Evolutionary conservation across 2,113 vertebrate species (phyloP).

Genomic region (Irena cyanogastra): DNA sequence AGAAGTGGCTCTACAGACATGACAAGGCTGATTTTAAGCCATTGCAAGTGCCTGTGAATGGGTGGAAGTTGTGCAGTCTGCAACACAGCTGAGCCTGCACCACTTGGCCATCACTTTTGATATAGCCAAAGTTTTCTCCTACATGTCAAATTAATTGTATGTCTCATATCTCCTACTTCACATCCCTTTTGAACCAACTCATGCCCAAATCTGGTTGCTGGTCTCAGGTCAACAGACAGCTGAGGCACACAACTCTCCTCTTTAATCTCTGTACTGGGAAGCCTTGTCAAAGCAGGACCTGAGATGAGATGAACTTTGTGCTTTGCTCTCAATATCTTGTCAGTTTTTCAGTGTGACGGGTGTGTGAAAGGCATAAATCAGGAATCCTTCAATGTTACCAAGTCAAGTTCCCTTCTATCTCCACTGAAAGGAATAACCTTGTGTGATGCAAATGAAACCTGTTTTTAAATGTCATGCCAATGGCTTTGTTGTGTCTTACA

Average conservation of each 20-base stretch:
- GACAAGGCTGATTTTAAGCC: background rate
- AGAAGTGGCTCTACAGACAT: background rate
- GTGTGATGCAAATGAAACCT: background rate
- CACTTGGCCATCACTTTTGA: background rate
- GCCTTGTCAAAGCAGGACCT: background rate
- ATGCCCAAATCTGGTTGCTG: background rate
- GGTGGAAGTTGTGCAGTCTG: background rate
- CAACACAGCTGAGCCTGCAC: background rate
- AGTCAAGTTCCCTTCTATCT: background rate
- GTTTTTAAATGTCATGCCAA: background rate
- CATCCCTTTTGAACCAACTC: background rate
- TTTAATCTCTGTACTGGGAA: background rate
- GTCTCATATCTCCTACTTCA: background rate
- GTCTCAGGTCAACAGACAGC: background rate
- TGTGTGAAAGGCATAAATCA: background rate
- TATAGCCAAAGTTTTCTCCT: background rate
- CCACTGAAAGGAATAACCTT: background rate
- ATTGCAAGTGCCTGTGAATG: background rate
- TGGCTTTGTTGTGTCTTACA: background rate
- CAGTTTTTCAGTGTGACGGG: background rate
- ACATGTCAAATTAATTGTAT: background rate
- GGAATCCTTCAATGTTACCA: background rate
- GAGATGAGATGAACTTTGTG: background rate
- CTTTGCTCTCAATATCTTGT: background rate
- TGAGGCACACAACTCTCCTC: background rate